Conservation (phyloP, 2,797 vertebrate genomes). For the Sebastes trivittatus region DNA sequence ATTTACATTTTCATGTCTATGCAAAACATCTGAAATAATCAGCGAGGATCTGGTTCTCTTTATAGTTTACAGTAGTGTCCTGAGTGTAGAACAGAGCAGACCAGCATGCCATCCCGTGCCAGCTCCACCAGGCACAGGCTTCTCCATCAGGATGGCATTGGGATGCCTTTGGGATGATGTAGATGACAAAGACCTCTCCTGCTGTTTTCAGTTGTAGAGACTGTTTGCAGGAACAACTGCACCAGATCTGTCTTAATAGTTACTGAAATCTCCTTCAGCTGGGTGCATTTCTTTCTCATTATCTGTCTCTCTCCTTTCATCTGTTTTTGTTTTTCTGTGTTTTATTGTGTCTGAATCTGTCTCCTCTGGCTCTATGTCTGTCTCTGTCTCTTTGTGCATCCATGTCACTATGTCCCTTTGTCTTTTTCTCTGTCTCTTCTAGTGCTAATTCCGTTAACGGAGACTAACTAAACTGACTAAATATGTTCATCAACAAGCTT, state of each 20-base stretch:
- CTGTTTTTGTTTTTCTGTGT: slow-evolving; percentile 29
- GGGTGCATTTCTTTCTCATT: slow-evolving; percentile 27
- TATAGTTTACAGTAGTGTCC: slow-evolving; percentile 18
- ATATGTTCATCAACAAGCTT: background rate
- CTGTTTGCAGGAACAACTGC: slow-evolving; percentile 36
- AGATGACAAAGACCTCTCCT: slow-evolving; percentile 5
- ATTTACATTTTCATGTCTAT: slow-evolving; percentile 38
- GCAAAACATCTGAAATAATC: slow-evolving; percentile 27
- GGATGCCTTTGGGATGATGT: slow-evolving; percentile 48
- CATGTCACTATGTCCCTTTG: background rate
- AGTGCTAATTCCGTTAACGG: background rate
- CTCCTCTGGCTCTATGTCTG: background rate
- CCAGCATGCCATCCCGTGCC: background rate
- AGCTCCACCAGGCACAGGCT: background rate
- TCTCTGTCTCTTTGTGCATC: background rate
- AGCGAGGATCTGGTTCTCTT: slow-evolving; percentile 35
- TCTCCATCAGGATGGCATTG: slow-evolving; percentile 21
- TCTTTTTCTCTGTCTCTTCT: background rate
- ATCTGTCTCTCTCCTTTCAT: slow-evolving; percentile 12
- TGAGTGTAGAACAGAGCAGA: background rate
- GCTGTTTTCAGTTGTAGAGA: slow-evolving; percentile 27
- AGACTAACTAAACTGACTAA: background rate
- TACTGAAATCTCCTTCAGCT: slow-evolving; percentile 7
- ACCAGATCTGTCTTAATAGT: background rate
- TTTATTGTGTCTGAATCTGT: slow-evolving; percentile 10